phyloP scores from a whole-genome alignment of 2,113 vertebrate genomes.

The Gorsachius goisagi region DNA sequence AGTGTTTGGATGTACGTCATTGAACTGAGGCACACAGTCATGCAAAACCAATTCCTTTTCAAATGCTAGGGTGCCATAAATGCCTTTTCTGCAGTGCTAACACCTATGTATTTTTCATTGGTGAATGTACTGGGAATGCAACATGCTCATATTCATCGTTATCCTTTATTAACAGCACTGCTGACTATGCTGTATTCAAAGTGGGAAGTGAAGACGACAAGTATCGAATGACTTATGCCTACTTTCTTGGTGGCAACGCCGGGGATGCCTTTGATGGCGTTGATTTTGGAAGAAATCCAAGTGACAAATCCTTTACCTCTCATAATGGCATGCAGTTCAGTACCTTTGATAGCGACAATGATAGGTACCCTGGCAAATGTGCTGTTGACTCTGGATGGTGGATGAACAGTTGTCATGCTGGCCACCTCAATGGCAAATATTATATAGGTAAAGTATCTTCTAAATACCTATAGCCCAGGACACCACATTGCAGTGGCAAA shows the following conservation, averaged over 20 bases:
- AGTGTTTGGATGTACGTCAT: background rate
- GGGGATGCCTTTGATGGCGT: conserved; percentile 91
- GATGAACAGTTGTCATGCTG: conserved; percentile 98
- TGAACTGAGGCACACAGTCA: background rate
- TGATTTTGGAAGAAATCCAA: conserved; percentile 85
- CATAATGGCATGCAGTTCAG: conserved; percentile 96
- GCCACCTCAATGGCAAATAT: conserved; percentile 92
- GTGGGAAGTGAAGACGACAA: conserved; percentile 82
- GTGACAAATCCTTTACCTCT: conserved; percentile 87
- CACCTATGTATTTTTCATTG: background rate
- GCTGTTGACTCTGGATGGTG: conserved; percentile 96
- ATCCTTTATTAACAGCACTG: conserved; percentile 73
- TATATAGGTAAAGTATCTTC: conserved; percentile 74
- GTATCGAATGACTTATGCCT: conserved; percentile 88
- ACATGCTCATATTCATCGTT: background rate
- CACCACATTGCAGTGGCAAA: background rate
- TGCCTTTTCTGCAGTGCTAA: background rate
- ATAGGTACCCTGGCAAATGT: conserved; percentile 86
- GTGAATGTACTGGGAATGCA: background rate
- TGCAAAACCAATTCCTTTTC: background rate
- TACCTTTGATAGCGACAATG: conserved; percentile 89
- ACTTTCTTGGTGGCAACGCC: conserved; percentile 84
- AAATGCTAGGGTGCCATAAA: background rate
- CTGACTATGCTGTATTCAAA: conserved; percentile 89
- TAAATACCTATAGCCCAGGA: background rate